Base-by-base conservation (phyloP, 2,888 invertebrate genomes). In the Chloroclysta siterata region DNA sequence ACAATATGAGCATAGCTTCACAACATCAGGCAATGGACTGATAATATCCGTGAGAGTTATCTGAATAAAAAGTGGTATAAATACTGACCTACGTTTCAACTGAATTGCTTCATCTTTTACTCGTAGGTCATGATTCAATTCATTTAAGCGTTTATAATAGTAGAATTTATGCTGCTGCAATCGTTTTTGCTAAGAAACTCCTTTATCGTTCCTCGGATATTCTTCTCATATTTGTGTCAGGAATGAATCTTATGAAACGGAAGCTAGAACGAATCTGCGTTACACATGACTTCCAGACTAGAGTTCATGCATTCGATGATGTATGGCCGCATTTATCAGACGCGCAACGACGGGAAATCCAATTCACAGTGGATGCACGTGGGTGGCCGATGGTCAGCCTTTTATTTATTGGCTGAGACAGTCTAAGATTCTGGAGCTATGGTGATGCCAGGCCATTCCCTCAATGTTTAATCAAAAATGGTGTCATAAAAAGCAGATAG, bases 291-390 rank as follows among this genome's bases (percentile, higher is more conserved):
- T 60, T 64, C 54, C 63, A 61, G 50, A 60, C 42, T 51, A 5
- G 57, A 14, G 47, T 57, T 28, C 50, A 41, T 61, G 58, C 61
- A 59, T 51, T 33, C 15, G 54, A 61, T 65, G 58, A 61, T 48
- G 52, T 52, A 65, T 28, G 51, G 15, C 7, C 50, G 62, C 59
- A 53, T 66, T 66, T 63, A 62, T 63, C 63, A 62, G 33, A 5
- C 15, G 56, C 7, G 39, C 14, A 22, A 54, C 59, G 52, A 59
- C 58, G 54, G 59, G 53, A 33, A 58, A 46, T 46, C 36, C 47
- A 41, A 52, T 64, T 60, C 56, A 60, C 41, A 47, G 51, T 51
- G 60, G 59, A 51, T 55, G 63, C 60, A 46, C 55, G 47, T 28
- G n/a, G 48, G 53, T 44, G 36, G 61, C 63, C 15, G 58, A 53